phyloP scores from a whole-genome alignment of 2,888 invertebrate genomes.

The Zhengitettix transpicula region DNA sequence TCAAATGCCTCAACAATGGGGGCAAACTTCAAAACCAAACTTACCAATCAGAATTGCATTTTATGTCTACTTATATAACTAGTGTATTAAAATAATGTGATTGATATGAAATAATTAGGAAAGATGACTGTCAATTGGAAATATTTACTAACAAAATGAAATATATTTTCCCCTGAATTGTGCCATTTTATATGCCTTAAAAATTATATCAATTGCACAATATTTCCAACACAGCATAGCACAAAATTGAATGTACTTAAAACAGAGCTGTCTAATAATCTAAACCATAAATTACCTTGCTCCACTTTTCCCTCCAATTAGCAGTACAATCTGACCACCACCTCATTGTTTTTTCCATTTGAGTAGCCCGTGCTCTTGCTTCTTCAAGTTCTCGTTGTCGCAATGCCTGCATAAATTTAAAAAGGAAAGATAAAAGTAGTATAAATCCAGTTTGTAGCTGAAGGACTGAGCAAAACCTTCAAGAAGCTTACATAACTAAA shows the following conservation, averaged over 20 bases:
- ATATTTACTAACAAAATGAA: too few species aligned
- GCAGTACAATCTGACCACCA: constrained; percentile 99
- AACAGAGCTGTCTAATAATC: background rate
- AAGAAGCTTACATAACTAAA: background rate
- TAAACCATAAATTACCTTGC: constrained; percentile 37
- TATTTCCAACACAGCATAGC: background rate
- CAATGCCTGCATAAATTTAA: constrained; percentile 29
- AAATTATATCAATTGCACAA: background rate
- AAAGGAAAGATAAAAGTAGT: background rate
- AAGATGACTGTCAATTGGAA: too few species aligned
- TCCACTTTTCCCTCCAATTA: constrained; percentile 93
- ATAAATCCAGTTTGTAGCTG: background rate
- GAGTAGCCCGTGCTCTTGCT: constrained; percentile 80
- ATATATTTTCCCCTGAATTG: too few species aligned
- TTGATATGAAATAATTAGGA: too few species aligned
- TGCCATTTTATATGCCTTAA: background rate
- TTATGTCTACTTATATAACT: too few species aligned
- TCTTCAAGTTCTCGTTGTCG: constrained; percentile 78
- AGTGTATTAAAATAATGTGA: too few species aligned
- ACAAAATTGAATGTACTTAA: background rate
- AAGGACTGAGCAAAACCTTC: background rate
- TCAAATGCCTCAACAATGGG: too few species aligned
- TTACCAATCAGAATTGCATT: too few species aligned
- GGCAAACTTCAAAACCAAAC: too few species aligned
- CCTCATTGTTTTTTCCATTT: constrained; percentile 99